Evolutionary conservation across 2,797 vertebrate genomes (phyloP).

Genomic region (Tragelaphus oryx): DNA sequence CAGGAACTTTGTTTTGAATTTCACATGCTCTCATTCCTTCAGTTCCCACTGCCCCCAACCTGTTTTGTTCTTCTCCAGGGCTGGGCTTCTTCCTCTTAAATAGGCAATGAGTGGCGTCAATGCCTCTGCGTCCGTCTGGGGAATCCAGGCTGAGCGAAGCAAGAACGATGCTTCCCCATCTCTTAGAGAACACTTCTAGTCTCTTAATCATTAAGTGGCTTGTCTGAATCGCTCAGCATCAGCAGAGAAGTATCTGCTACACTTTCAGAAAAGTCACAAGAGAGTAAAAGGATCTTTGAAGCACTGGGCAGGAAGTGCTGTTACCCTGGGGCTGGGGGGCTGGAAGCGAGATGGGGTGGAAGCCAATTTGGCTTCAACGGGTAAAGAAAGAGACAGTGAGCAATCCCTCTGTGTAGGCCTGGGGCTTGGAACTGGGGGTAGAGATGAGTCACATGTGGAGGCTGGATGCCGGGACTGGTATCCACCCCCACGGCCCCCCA

Average conservation of each 20-base stretch:
- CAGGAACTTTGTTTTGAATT: background rate
- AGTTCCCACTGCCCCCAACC: background rate
- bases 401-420: background rate
- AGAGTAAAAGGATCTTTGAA: conserved; percentile 39
- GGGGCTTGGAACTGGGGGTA: background rate
- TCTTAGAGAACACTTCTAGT: conserved; percentile 49
- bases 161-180: background rate
- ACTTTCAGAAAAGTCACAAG: conserved; percentile 57
- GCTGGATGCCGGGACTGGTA: fast-evolving
- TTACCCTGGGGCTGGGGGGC: background rate
- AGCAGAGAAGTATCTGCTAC: conserved; percentile 45
- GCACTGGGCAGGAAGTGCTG: conserved; percentile 30
- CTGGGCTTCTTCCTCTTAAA: background rate
- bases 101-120: background rate
- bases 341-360: background rate
- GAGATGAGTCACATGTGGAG: background rate
- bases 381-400: background rate
- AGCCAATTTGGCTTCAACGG: background rate
- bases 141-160: background rate
- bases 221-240: conserved; percentile 53
- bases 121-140: background rate
- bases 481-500: background rate
- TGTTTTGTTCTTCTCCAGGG: background rate
- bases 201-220: conserved; percentile 61
- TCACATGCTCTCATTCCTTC: background rate